These are phyloP conservation scores for Drymonia ruficornis DNA, from an alignment of 2,888 invertebrate genomes.

Conservation along the genomic window DNA sequence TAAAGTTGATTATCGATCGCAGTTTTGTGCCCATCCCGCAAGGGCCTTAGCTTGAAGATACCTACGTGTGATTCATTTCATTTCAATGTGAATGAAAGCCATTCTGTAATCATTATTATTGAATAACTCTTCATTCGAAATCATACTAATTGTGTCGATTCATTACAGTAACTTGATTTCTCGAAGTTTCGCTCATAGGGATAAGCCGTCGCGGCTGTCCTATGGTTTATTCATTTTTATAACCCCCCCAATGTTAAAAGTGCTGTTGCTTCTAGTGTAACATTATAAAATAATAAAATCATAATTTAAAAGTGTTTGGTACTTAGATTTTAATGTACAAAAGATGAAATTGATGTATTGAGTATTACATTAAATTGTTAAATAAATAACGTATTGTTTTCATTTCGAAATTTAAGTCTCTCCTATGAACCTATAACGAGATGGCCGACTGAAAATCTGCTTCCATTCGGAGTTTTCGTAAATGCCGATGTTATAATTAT, in stretches of 20 bases:
- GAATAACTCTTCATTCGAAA: too few species aligned
- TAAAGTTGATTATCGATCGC: too few species aligned
- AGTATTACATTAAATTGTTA: conserved; percentile 77
- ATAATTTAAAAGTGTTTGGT: conserved; percentile 62
- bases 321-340: conserved; percentile 75
- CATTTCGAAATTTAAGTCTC: conserved; percentile 13
- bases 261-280: conserved; percentile 60
- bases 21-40: too few species aligned
- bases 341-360: conserved; percentile 74
- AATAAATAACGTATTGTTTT: conserved; percentile 48
- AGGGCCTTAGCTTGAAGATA: too few species aligned
- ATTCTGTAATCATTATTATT: conserved; percentile 1
- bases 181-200: too few species aligned
- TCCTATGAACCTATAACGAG: too few species aligned
- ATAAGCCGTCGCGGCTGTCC: too few species aligned
- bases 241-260: conserved; percentile 34
- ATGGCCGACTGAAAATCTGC: too few species aligned
- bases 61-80: too few species aligned
- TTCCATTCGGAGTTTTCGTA: too few species aligned
- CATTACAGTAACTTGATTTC: conserved; percentile 3
- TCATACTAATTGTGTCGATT: conserved; percentile 9
- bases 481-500: too few species aligned
- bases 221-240: conserved; percentile 10
- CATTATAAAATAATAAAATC: conserved; percentile 55
- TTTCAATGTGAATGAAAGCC: too few species aligned